A percentile compares a stretch with the other conserved stretches of the same genome.
phyloP scores from a whole-genome alignment of 2,888 invertebrate genomes.

The Terebella lapidaria region DNA sequence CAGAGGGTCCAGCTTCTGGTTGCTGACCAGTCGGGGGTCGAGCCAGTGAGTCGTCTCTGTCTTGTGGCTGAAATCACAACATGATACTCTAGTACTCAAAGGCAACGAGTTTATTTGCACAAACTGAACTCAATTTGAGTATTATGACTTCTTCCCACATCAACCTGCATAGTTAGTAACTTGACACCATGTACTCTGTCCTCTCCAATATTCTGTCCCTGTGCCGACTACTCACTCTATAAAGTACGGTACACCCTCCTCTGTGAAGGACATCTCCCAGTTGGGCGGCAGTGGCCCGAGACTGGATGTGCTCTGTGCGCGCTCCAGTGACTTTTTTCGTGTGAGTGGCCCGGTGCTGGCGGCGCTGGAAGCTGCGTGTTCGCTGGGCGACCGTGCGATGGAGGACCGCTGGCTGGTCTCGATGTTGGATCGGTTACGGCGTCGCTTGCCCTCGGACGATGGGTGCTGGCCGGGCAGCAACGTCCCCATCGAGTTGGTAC shows the following conservation, averaged over 20 bases:
- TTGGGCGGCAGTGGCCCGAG: slow-evolving; percentile 82
- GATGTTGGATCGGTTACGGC: slow-evolving; percentile 59
- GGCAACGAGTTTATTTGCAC: too few species aligned
- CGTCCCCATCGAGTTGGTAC: slow-evolving; percentile 41
- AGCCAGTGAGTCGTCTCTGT: slow-evolving; percentile 96
- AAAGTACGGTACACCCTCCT: slow-evolving; percentile 93
- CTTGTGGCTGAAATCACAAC: slow-evolving; percentile 69
- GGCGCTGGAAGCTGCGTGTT: slow-evolving; percentile 19
- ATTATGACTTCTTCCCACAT: not conserved
- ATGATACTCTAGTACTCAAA: too few species aligned
- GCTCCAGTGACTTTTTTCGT: slow-evolving; percentile 41
- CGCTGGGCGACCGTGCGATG: not conserved
- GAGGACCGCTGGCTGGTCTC: slow-evolving; percentile 45
- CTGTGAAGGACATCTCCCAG: slow-evolving; percentile 97
- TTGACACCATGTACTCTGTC: not conserved
- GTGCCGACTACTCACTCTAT: slow-evolving; percentile 65
- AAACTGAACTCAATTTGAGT: too few species aligned
- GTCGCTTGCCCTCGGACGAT: slow-evolving; percentile 57
- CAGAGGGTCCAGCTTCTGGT: slow-evolving; percentile 77
- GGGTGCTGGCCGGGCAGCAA: slow-evolving; percentile 58
- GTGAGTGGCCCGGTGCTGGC: too few species aligned
- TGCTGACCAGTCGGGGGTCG: slow-evolving; percentile 84
- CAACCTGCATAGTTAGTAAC: not conserved
- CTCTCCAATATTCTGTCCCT: not conserved
- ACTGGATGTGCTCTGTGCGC: slow-evolving; percentile 29